A percentile compares a stretch with the other conserved stretches of the same genome.
phyloP scores from a whole-genome alignment of 2,888 invertebrate species.

The Dioctria linearis region DNA sequence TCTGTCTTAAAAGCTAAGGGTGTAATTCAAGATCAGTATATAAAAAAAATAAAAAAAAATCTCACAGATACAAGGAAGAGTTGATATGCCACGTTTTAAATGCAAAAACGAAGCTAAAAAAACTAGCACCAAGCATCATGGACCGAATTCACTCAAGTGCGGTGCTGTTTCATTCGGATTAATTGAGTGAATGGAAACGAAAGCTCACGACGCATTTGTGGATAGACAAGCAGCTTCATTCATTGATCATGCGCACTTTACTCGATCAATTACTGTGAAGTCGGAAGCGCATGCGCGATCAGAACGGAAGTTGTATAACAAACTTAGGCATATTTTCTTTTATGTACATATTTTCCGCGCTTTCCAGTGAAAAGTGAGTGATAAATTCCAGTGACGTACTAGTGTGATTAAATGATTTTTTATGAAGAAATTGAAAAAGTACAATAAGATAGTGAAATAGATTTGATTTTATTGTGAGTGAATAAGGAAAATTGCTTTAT shows the following conservation, averaged over 20 bases:
- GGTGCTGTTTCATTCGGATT: neutral
- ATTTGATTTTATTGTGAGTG: too few species aligned
- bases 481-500: too few species aligned
- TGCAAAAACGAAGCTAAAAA: too few species aligned
- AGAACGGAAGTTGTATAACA: conserved; percentile 12
- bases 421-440: too few species aligned
- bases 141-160: too few species aligned
- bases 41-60: too few species aligned
- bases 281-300: conserved; percentile 38
- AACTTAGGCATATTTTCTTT: neutral
- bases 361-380: conserved; percentile 16
- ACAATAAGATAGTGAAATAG: too few species aligned
- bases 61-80: too few species aligned
- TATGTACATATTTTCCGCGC: neutral
- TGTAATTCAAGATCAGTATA: too few species aligned
- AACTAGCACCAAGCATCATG: neutral
- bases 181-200: conserved; percentile 33
- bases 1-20: too few species aligned
- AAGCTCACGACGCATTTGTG: conserved; percentile 2
- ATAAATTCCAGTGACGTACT: neutral
- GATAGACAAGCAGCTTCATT: conserved; percentile 1
- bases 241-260: conserved; percentile 37
- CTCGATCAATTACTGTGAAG: neutral
- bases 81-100: too few species aligned
- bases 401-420: too few species aligned